Evolutionary conservation across 1,140 invertebrate genomes (phyloP), one percentile per base, ranked within the genome.

Genomic region (Planococcus citri): DNA sequence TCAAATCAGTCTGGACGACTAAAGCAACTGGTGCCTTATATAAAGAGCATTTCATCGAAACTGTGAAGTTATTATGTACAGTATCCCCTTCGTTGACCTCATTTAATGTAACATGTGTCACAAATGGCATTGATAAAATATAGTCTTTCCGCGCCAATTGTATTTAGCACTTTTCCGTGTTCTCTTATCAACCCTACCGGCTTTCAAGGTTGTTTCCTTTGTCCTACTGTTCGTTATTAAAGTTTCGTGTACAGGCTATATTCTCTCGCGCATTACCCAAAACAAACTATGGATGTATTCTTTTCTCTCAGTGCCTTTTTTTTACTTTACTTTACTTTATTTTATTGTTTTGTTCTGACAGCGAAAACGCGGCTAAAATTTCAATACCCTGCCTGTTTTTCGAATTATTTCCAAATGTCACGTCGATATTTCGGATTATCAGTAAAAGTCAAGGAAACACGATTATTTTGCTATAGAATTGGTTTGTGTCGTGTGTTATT

Each of bases 21-120:
- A 20, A n/a, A 51, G 41, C 41, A 51, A 51, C 41, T 51, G 41
- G 41, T 51, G 41, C 41, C n/a, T 51, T 51, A 51, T n/a, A n/a
- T 51, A 51, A 51, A 51, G 41, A 51, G 41, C 41, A 51, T 51
- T 51, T 51, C 41, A 51, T 51, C 41, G 41, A 51, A 51, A 51
- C 41, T 14, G 41, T 17, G 41, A 51, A 17, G 41, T 51, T 51
- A 51, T 51, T 51, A 51, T 51, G 41, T 51, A n/a, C n/a, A 37
- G 33, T 37, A 51, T 51, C 41, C 41, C 41, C 41, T 51, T 51
- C 41, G 41, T 51, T 51, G 41, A 51, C 41, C 41, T 51, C 41
- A 51, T 51, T 51, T 51, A 51, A 51, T 20, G 41, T 51, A 51
- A 51, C 41, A 51, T 51, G 41, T 51, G 41, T 51, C 41, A 51